Percentiles rank a stretch among this genome's conserved stretches.
phyloP scores from a whole-genome alignment of 2,888 invertebrate species.

The Sminthurides aquaticus region DNA sequence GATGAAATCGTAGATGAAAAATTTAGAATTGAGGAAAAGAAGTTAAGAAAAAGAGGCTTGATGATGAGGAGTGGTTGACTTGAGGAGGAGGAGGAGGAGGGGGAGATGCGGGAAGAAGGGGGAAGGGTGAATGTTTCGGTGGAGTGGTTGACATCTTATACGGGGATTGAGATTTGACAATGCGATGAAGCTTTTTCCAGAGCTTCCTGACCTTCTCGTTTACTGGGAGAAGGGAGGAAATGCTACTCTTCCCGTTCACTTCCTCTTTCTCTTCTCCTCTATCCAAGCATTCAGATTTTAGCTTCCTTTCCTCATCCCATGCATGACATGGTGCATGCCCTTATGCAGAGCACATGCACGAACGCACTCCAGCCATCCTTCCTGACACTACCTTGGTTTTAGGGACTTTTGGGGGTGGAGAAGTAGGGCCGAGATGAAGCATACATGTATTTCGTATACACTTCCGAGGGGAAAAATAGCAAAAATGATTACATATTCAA shows the following conservation, averaged over 20 bases:
- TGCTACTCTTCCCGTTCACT: constrained; percentile 20
- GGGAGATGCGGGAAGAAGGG: too few relatives aligned
- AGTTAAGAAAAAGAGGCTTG: background rate
- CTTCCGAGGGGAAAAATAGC: background rate
- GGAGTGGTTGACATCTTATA: background rate
- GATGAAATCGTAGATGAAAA: too few relatives aligned
- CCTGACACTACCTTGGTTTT: background rate
- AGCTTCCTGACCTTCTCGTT: constrained; percentile 18
- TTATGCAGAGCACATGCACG: background rate
- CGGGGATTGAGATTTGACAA: background rate
- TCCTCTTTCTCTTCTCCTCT: constrained; percentile 2
- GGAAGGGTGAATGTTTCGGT: background rate
- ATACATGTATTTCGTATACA: background rate
- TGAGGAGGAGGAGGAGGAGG: too few relatives aligned
- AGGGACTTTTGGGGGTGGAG: too few relatives aligned
- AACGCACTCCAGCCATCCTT: background rate
- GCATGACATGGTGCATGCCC: background rate
- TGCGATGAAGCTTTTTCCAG: background rate
- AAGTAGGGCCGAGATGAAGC: too few relatives aligned
- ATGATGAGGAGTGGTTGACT: too few relatives aligned
- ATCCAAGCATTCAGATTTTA: background rate
- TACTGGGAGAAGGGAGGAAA: constrained; percentile 19
- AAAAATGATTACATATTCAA: too few relatives aligned
- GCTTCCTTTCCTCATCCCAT: background rate
- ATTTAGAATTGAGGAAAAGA: too few relatives aligned